phyloP scores from a whole-genome alignment of 2,113 vertebrate species.

The Cebidichthys violaceus region DNA sequence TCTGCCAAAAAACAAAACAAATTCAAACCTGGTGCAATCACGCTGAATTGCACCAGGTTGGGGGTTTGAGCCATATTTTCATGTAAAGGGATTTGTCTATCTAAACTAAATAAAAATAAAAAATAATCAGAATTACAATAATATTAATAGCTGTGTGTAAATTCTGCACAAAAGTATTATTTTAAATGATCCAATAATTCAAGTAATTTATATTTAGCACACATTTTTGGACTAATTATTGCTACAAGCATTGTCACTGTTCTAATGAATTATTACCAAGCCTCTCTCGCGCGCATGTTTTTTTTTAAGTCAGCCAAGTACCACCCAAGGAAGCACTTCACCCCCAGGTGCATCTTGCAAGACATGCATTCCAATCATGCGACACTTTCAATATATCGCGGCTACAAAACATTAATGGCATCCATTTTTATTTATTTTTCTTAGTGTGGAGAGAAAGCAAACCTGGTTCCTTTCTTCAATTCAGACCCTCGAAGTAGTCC shows the following conservation, averaged over 20 bases:
- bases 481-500: slow-evolving; percentile 38
- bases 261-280: slow-evolving; percentile 85
- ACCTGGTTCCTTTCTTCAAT: slow-evolving; percentile 60
- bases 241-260: slow-evolving; percentile 55
- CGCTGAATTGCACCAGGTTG: not conserved
- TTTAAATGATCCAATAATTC: not conserved
- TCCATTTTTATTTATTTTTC: not conserved
- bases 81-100: not conserved
- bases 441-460: slow-evolving; percentile 36
- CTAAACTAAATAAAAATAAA: not conserved
- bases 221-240: slow-evolving; percentile 65
- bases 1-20: slow-evolving; percentile 41
- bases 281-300: slow-evolving; percentile 72
- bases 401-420: slow-evolving; percentile 39
- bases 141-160: slow-evolving; percentile 6
- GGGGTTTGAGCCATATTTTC: not conserved
- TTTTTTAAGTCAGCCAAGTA: slow-evolving; percentile 77
- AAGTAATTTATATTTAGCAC: slow-evolving; percentile 65
- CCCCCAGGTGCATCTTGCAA: slow-evolving; percentile 76
- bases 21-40: slow-evolving; percentile 47
- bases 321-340: slow-evolving; percentile 79
- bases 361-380: slow-evolving; percentile 76
- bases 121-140: not conserved
- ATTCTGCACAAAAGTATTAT: not conserved
- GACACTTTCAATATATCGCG: slow-evolving; percentile 42